Base-by-base conservation (phyloP, 2,888 invertebrate genomes). In the Pardosa pseudoannulata region DNA sequence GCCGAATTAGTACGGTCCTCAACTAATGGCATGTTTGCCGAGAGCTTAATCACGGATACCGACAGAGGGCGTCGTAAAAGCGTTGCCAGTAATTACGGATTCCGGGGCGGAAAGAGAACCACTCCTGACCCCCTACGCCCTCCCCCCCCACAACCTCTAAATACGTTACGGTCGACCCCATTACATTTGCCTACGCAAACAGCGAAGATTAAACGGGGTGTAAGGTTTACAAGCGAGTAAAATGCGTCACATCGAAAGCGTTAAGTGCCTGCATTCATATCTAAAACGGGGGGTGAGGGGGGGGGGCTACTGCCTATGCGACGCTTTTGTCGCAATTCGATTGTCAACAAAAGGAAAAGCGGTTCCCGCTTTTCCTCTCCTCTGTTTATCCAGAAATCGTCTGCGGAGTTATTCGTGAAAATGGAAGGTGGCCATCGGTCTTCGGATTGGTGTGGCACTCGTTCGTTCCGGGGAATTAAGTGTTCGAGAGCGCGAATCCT, bases 111-210 rank as follows among this genome's bases (percentile, higher is more conserved):
- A 73, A 50, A 73, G 67, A 65, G 46, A 31, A 41, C 68, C 9
- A 78, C 83, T 78, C 73, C 83, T 85, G 79, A 85, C 73, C 78
- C 76, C 50, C 68, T 36, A 23, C 73, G 27, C 36, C 46, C 82
- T 28, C 67, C 83, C 78, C n/a, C n/a, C n/a, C n/a, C n/a, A n/a
- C n/a, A n/a, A n/a, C n/a, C 83, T 78, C 73, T 78, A 78, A 85
- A 85, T 79, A 85, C 76, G 67, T 73, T 36, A 23, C 73, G 27
- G 50, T 64, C 82, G 36, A 67, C 83, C 78, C 36, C 83, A 83
- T 83, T 78, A 78, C 83, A 83, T 83, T 83, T 83, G 76, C 83
- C 83, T 83, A 83, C 36, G 83, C 83, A 83, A 83, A 83, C 78
- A 83, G 50, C 23, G 78, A 65, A 83, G 83, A 83, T 83, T 83